These are phyloP conservation scores for Epistrophe eligans DNA, from an alignment of 2,888 invertebrate species.

Conservation along the genomic window DNA sequence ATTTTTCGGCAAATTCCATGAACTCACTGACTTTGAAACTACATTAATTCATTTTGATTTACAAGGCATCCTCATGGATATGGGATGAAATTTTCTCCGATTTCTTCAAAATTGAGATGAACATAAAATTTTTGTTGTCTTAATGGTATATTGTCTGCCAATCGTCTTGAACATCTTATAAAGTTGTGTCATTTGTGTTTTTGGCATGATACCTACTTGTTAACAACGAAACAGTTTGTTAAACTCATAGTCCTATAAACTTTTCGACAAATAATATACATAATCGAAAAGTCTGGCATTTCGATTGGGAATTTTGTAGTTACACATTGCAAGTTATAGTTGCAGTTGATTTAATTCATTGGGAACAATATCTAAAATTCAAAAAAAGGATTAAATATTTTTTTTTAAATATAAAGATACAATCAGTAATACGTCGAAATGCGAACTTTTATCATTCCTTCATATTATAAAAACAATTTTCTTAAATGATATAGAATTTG, in stretches of 20 bases:
- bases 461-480: too few species aligned
- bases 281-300: neutral
- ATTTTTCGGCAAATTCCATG: conserved; percentile 24
- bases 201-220: conserved; percentile 5
- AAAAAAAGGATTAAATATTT: too few species aligned
- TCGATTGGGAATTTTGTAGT: neutral
- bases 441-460: too few species aligned
- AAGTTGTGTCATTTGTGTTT: neutral
- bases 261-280: neutral
- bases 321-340: neutral
- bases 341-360: neutral
- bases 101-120: neutral
- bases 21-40: conserved; percentile 34
- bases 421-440: too few species aligned
- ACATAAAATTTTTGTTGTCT: neutral
- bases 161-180: neutral
- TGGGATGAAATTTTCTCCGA: neutral
- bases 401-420: too few species aligned
- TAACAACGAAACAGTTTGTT: conserved; percentile 19
- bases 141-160: conserved; percentile 2
- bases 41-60: conserved; percentile 24
- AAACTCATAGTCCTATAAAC: neutral
- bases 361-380: too few species aligned
- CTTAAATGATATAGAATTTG: too few species aligned
- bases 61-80: neutral